phyloP scores from a whole-genome alignment of 2,113 vertebrate species.

The Vicugna pacos region DNA sequence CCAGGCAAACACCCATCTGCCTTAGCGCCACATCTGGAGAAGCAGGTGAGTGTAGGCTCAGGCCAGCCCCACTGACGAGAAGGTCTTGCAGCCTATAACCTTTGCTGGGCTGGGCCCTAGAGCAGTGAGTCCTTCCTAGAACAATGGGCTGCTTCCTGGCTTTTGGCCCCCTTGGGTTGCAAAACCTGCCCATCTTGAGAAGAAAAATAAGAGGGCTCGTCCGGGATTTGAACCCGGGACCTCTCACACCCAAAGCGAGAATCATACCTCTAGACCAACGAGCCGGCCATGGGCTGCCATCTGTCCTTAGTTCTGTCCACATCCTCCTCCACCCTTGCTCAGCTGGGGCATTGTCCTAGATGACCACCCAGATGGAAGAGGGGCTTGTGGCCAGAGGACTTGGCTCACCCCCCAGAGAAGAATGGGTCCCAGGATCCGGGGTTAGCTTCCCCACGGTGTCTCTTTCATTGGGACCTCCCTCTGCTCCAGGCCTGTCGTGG shows the following conservation, averaged over 20 bases:
- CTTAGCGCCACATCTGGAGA: background rate
- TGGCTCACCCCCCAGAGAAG: background rate
- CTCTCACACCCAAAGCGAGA: conserved; percentile 87
- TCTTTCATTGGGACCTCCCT: background rate
- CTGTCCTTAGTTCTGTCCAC: background rate
- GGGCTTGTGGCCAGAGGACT: background rate
- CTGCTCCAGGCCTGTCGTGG: background rate
- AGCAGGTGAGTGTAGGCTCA: background rate
- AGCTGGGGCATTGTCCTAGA: background rate
- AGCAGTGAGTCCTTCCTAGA: background rate
- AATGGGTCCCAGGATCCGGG: background rate
- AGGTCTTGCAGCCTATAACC: background rate
- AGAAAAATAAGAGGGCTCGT: conserved; percentile 65
- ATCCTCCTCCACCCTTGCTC: too few species aligned
- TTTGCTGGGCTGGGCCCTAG: background rate
- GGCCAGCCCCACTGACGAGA: background rate
- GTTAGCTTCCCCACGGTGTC: fast-evolving
- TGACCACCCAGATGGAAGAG: background rate
- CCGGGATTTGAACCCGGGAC: conserved; percentile 87
- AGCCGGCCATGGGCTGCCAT: conserved; percentile 29
- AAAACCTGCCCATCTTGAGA: background rate
- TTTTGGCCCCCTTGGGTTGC: background rate
- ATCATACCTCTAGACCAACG: conserved; percentile 87
- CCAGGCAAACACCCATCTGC: background rate
- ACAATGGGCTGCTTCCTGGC: background rate